Evolutionary conservation across 2,888 invertebrate species (phyloP).

Genomic region (Bugulina stolonifera): DNA sequence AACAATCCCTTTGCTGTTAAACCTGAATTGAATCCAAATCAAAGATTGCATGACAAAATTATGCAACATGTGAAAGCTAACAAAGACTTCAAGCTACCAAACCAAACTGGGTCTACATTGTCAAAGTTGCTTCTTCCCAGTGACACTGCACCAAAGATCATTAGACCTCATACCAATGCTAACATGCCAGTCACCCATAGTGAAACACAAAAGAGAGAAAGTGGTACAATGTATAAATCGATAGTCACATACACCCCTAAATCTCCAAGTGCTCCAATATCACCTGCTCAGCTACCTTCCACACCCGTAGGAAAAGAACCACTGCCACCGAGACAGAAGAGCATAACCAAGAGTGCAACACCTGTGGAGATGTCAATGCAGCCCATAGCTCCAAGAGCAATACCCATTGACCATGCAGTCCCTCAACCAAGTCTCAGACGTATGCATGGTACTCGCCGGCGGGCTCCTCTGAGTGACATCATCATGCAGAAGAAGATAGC

Average conservation of each 20-base stretch:
- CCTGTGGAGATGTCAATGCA: neutral
- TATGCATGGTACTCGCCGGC: neutral
- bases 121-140: too few species aligned
- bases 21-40: neutral
- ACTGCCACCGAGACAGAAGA: neutral
- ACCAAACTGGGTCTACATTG: too few species aligned
- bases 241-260: neutral
- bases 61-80: neutral
- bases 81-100: conserved; percentile 5
- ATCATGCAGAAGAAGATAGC: conserved; percentile 19
- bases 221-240: too few species aligned
- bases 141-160: neutral
- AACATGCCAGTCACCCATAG: neutral
- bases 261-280: neutral
- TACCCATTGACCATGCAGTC: neutral
- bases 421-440: neutral
- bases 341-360: neutral
- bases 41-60: conserved; percentile 11
- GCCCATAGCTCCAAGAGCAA: neutral
- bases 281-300: neutral
- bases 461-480: neutral
- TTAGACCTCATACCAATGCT: too few species aligned
- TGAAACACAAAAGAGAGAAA: neutral
- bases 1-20: too few species aligned
- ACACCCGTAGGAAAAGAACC: neutral